A percentile compares a stretch with the other conserved stretches of the same genome.
Conservation (phyloP, 1,140 invertebrate species). For the Brachionus sp. region DNA sequence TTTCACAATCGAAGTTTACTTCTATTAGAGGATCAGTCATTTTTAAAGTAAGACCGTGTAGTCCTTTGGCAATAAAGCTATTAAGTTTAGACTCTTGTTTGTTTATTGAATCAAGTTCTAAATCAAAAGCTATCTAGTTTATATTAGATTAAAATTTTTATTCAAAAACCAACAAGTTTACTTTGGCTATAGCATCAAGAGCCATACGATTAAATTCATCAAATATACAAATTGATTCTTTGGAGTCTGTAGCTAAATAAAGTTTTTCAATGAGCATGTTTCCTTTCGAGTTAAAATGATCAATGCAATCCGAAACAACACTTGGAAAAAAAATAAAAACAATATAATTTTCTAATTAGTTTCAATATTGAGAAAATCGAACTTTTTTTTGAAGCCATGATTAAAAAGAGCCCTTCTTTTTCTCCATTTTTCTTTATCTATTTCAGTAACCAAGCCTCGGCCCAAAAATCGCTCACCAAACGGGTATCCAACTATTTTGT, state of each 20-base stretch:
- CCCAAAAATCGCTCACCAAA: slow-evolving; percentile 24
- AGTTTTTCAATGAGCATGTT: neutral
- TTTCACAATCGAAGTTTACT: neutral
- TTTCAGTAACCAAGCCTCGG: neutral
- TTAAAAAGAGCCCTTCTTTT: neutral
- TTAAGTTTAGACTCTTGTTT: neutral
- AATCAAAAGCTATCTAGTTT: slow-evolving; percentile 10
- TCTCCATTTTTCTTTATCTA: slow-evolving; percentile 29
- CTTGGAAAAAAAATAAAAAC: neutral
- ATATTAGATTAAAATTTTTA: neutral
- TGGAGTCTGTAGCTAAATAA: neutral
- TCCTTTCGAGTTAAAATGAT: slow-evolving; percentile 10
- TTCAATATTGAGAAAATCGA: no score
- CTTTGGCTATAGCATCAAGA: slow-evolving; percentile 9
- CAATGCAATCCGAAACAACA: neutral
- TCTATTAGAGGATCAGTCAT: neutral
- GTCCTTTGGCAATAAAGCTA: neutral
- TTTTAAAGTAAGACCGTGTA: neutral
- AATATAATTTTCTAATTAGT: neutral
- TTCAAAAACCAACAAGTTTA: neutral
- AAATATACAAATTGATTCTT: neutral
- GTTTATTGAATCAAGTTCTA: neutral
- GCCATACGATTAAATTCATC: slow-evolving; percentile 13
- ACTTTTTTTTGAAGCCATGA: slow-evolving; percentile 26
- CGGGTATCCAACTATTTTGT: neutral